Conservation (phyloP, 2,888 invertebrate species). For the Drosophila picticornis region DNA sequence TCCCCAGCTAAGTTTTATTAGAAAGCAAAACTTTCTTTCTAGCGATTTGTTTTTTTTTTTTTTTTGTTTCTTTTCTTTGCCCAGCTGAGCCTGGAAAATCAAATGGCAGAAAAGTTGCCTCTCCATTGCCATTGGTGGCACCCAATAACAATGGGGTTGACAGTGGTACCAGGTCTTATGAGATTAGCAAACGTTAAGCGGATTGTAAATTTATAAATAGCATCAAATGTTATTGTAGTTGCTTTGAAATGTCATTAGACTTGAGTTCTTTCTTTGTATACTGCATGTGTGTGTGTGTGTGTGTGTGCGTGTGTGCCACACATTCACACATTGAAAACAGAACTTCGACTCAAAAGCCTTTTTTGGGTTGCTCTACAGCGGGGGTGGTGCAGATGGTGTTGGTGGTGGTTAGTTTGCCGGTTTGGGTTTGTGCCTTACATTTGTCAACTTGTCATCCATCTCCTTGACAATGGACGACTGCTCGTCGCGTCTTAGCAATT, state of each 20-base stretch:
- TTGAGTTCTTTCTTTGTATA: slow-evolving; percentile 23
- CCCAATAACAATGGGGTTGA: slow-evolving; percentile 59
- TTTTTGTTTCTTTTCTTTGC: slow-evolving; percentile 3
- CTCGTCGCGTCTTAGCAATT: slow-evolving; percentile 61
- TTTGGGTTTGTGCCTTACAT: slow-evolving; percentile 40
- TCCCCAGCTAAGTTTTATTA: slow-evolving; percentile 59
- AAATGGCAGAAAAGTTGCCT: slow-evolving; percentile 65
- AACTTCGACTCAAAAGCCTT: slow-evolving; percentile 38
- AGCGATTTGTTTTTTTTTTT: slow-evolving; percentile 36
- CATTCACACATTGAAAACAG: slow-evolving; percentile 51
- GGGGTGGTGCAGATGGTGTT: not conserved
- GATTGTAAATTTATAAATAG: slow-evolving; percentile 79
- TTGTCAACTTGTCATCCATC: slow-evolving; percentile 59
- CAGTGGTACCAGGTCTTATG: slow-evolving; percentile 67
- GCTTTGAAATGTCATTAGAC: slow-evolving; percentile 63
- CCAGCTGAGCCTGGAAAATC: slow-evolving; percentile 65
- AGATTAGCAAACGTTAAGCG: slow-evolving; percentile 68
- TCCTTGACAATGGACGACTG: slow-evolving; percentile 41
- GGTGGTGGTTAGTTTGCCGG: slow-evolving; percentile 14
- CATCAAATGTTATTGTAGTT: slow-evolving; percentile 64
- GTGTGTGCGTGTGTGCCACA: slow-evolving; percentile 9
- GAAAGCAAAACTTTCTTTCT: slow-evolving; percentile 72
- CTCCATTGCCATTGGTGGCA: slow-evolving; percentile 29
- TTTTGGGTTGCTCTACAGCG: slow-evolving; percentile 8
- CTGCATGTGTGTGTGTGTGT: slow-evolving; percentile 1